phyloP scores from a whole-genome alignment of 2,797 vertebrate species.

The Etheostoma perlongum region DNA sequence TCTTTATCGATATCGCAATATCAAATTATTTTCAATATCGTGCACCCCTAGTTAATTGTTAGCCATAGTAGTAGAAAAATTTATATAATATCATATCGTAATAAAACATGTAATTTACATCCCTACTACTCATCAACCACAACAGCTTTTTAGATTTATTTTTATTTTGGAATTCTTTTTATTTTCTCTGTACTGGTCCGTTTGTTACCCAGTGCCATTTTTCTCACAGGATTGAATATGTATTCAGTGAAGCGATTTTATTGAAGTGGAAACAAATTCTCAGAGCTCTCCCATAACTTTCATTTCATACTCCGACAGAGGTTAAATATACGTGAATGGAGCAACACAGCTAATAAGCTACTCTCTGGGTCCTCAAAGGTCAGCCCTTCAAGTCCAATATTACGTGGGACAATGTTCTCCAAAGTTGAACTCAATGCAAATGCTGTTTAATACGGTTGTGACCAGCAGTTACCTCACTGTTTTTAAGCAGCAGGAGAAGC shows the following conservation, averaged over 20 bases:
- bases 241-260: no score
- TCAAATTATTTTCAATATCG: no score
- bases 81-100: no score
- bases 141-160: background rate
- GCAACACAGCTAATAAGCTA: slow-evolving; percentile 1
- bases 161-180: background rate
- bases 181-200: background rate
- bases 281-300: background rate
- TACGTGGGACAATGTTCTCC: background rate
- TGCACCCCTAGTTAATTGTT: no score
- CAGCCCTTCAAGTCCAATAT: background rate
- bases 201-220: background rate
- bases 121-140: no score
- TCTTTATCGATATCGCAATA: no score
- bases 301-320: background rate
- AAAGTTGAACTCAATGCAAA: background rate
- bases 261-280: no score
- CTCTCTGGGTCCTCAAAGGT: background rate
- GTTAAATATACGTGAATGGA: background rate
- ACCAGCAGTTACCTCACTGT: background rate
- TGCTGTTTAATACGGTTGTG: background rate
- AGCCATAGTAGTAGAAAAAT: no score
- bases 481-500: slow-evolving; percentile 1
- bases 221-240: background rate
- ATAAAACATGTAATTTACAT: no score